Base-by-base conservation (phyloP, 2,113 vertebrate genomes). In the Leptocoma aspasia region DNA sequence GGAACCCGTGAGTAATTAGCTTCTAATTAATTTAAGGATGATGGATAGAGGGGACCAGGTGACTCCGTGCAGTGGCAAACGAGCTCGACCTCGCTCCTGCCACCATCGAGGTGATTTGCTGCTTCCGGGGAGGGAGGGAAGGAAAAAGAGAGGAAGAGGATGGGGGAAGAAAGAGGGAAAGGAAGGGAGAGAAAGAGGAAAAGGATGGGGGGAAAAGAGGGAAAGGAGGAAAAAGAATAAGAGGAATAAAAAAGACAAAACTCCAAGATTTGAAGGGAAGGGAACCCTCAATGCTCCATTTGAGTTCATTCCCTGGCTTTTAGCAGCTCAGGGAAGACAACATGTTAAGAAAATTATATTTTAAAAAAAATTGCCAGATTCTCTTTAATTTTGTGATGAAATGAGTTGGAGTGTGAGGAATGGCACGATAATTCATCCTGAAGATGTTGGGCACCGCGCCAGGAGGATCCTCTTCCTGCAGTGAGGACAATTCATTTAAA, bases 21-120 rank as follows among this genome's bases (percentile, higher is more conserved):
- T 93, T 93, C 93, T 95, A 95, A 97, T 98, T 98, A 98, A 97
- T n/a, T 97, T 95, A 96, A 90, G 97, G 97, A 95, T 97, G 96
- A 98, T 96, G 96, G 97, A 97, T 95, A 85, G 94, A 80, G 26
- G 80, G 88, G 94, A 94, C 92, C 5, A 1, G 60, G 91, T 22
- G 30, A 92, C 95, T n/a, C 83, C 82, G 4, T 1, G 16, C 12
- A 79, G 77, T 56, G n/a, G 33, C 42, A 89, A 95, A 89, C n/a
- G n/a, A n/a, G n/a, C n/a, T n/a, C 90, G 78, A 93, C 91, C 82
- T 95, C 17, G 9, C 70, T 95, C 83, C 86, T 84, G 89, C 92
- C 90, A 53, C 53, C 80, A 41, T 44, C 95, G 54, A 72, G 97
- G 85, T 39, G 96, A 96, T 97, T 97, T 86, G 61, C 73, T 73